These are phyloP conservation scores for Rattus norvegicus DNA, from an alignment of 2,113 vertebrate species.

Conservation along the genomic window GRCr8 NC_086035.1:8676001-8676500, in stretches of 20 bases:
- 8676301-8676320: not conserved
- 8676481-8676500: not conserved
- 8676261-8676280: not conserved
- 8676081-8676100: not conserved
- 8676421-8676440: fast-evolving
- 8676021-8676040: not conserved
- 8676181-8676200: not conserved
- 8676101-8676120: not conserved
- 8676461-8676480: not conserved
- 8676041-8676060: not conserved
- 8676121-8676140: fast-evolving
- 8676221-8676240: not conserved
- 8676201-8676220: not conserved
- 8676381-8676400: no score
- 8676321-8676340: not conserved
- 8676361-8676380: not conserved
- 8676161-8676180: not conserved
- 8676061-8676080: not conserved
- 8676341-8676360: not conserved
- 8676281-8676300: not conserved
- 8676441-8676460: not conserved
- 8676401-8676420: not conserved
- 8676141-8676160: not conserved
- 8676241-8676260: not conserved
- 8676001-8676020: not conserved